Percentiles rank a stretch among this genome's conserved stretches.
phyloP scores from a whole-genome alignment of 2,888 invertebrate genomes.

The Nematopogon swammerdamellus region DNA sequence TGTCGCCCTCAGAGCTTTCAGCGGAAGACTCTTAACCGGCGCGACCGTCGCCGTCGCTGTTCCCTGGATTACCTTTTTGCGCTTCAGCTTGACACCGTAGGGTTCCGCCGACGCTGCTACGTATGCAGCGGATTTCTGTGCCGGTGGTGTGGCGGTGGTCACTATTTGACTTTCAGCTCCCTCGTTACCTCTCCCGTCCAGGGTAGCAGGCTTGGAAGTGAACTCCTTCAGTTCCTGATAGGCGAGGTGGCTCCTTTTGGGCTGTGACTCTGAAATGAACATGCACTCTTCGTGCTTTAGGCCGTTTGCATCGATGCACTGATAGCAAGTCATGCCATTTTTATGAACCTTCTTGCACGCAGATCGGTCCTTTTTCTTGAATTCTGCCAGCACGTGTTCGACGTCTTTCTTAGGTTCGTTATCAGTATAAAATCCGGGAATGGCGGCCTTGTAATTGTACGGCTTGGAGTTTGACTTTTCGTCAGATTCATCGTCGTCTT shows the following conservation, averaged over 20 bases:
- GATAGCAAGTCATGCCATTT: slow-evolving; percentile 74
- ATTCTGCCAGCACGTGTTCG: slow-evolving; percentile 68
- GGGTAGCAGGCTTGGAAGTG: slow-evolving; percentile 41
- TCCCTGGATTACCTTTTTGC: slow-evolving; percentile 33
- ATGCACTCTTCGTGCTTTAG: slow-evolving; percentile 76
- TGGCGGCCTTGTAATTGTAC: slow-evolving; percentile 44
- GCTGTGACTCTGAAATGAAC: slow-evolving; percentile 68
- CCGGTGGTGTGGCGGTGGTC: slow-evolving; percentile 29
- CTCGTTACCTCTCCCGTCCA: slow-evolving; percentile 26
- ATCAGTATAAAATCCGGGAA: slow-evolving; percentile 49
- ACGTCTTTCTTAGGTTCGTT: slow-evolving; percentile 62
- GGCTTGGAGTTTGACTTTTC: slow-evolving; percentile 31
- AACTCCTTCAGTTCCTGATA: slow-evolving; percentile 65
- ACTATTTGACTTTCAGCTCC: slow-evolving; percentile 40
- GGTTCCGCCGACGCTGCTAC: slow-evolving; percentile 29
- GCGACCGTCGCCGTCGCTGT: slow-evolving; percentile 24
- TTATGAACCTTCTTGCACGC: slow-evolving; percentile 68
- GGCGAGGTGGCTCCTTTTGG: slow-evolving; percentile 61
- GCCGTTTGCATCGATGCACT: slow-evolving; percentile 66
- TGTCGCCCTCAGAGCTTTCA: slow-evolving; percentile 14
- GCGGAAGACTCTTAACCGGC: slow-evolving; percentile 12
- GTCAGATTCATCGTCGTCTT: slow-evolving; percentile 30
- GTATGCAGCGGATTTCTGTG: slow-evolving; percentile 35
- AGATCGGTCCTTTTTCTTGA: slow-evolving; percentile 68
- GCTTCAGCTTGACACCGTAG: slow-evolving; percentile 39